These are phyloP conservation scores for Oophaga pumilio DNA, from an alignment of 2,113 vertebrate species.

Conservation along the genomic window DNA sequence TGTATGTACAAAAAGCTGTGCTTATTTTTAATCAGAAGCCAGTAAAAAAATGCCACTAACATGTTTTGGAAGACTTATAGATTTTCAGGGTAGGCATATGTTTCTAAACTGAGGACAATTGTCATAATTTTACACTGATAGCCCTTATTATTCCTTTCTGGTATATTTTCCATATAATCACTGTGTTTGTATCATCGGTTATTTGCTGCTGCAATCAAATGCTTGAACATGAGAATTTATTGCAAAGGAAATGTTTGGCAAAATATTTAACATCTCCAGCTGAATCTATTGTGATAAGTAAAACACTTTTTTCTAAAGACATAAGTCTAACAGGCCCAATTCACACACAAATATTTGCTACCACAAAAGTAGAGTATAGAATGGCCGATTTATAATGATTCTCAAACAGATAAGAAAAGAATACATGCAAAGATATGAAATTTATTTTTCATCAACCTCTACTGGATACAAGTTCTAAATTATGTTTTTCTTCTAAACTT, in stretches of 20 bases:
- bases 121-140: constrained; percentile 41
- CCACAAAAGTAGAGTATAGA: neutral
- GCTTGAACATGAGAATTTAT: constrained; percentile 35
- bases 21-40: neutral
- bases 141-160: constrained; percentile 38
- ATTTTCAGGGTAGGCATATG: constrained; percentile 13
- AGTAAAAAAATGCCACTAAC: neutral
- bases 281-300: constrained; percentile 26
- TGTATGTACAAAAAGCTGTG: neutral
- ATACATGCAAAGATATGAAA: neutral
- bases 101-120: constrained; percentile 41
- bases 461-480: neutral
- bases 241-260: constrained; percentile 41
- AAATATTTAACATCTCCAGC: constrained; percentile 47
- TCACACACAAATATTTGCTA: neutral
- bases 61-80: constrained; percentile 30
- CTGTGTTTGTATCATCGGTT: constrained; percentile 42
- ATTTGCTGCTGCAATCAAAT: constrained; percentile 42
- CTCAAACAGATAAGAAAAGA: neutral
- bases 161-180: constrained; percentile 52
- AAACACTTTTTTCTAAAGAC: constrained; percentile 11
- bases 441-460: neutral
- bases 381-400: neutral
- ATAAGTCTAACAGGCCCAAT: neutral
- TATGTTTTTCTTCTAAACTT: neutral